Conservation (phyloP, 2,113 vertebrate species). For the Cyanoliseus patagonus region DNA sequence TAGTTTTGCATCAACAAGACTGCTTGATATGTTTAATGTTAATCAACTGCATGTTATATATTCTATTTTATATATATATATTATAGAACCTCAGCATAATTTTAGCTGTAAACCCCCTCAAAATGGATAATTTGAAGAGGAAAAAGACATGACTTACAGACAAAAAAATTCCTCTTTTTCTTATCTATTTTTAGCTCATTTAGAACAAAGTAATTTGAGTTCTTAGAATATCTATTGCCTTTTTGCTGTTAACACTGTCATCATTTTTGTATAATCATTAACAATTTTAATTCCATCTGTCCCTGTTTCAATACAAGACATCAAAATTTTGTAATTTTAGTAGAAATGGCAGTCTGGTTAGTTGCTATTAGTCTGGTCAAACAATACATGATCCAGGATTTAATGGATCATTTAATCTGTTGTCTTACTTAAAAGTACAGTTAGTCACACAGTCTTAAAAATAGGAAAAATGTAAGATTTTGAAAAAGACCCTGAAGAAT, state of each 20-base stretch:
- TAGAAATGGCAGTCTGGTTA: neutral
- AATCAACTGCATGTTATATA: neutral
- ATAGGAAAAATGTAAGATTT: neutral
- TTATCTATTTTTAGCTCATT: neutral
- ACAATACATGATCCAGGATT: neutral
- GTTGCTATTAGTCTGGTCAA: neutral
- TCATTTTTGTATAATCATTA: neutral
- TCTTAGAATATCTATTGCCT: neutral
- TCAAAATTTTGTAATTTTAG: neutral
- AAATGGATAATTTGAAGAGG: neutral
- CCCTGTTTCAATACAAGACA: neutral
- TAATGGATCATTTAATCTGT: neutral
- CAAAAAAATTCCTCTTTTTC: neutral
- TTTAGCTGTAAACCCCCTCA: neutral
- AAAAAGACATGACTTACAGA: neutral
- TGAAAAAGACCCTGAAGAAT: neutral
- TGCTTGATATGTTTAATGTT: neutral
- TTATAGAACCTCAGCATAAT: neutral
- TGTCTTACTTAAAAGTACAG: neutral
- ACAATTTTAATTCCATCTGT: neutral
- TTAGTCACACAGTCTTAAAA: neutral
- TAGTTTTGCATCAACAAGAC: neutral
- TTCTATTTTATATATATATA: neutral
- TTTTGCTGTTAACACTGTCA: neutral
- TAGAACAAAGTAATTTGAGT: neutral